Base-by-base conservation (phyloP, 2,113 vertebrate species). In the Genyomyrus donnyi region DNA sequence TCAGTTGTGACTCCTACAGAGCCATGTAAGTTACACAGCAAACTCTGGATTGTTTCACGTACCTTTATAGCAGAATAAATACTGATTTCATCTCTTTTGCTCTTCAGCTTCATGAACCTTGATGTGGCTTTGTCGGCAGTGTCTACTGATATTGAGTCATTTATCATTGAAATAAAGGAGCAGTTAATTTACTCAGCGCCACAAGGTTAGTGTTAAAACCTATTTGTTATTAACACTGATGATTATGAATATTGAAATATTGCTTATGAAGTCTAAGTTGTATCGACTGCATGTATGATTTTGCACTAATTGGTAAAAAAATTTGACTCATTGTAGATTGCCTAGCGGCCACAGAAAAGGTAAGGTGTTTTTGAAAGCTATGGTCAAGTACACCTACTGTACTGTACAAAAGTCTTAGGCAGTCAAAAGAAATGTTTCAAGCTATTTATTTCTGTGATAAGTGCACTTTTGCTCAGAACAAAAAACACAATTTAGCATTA, bases 1-100 rank as follows among this genome's bases (percentile, higher is more conserved):
- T 95, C 19, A 91, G 93, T 58, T 95, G 95, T 70, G 90, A 92
- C 11, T 84, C 91, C 24, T 94, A 91, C 93, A 93, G 42, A 92
- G 90, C n/a, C 10, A 91, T 95, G 95, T 95, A 52, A 93, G 95
- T 92, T 90, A 42, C 42, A 48, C 83, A 27, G 87, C 39, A 46
- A 89, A 10, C 2, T 56, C 21, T 88, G 52, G 19, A 10, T 13
- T 52, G 10, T 87, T 87, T 48, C 27, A 2, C 0, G 0, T 10
- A 89, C 58, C 10, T 7, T 70, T 48, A 27, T 5, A 42, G 46
- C 42, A 80, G 8, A 39, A 52, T 21, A 53, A n/a, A 83, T 42
- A 42, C 45, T 53, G 6, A 31, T 45, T 39, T 52, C 24, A 83
- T 24, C 80, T 80, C 7, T 39, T 5, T 83, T 42, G 42, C 10